Evolutionary conservation across 2,797 vertebrate species (phyloP).

Genomic region (Myripristis murdjan): DNA sequence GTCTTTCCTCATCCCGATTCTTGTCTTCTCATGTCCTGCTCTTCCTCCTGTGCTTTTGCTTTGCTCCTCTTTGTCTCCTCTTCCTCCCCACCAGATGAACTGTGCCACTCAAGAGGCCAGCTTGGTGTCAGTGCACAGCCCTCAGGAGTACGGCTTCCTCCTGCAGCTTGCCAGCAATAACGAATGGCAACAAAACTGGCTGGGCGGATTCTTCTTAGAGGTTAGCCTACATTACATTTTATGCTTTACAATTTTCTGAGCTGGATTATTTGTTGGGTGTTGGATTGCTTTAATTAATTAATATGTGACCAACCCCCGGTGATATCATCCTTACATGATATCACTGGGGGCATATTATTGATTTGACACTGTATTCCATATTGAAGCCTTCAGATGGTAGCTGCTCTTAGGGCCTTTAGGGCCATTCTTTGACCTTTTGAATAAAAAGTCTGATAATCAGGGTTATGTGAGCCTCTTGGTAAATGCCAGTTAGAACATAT

Average conservation of each 20-base stretch:
- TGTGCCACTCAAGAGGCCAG: conserved; percentile 28
- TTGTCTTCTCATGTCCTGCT: neutral
- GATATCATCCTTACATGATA: no score
- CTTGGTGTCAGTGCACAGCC: conserved; percentile 37
- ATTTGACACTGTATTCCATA: no score
- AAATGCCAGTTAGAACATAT: no score
- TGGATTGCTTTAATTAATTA: no score
- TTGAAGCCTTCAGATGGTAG: no score
- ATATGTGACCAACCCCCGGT: no score
- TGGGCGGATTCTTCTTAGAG: conserved; percentile 38
- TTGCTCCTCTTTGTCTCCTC: neutral
- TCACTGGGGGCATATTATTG: no score
- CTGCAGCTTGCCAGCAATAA: rapidly evolving
- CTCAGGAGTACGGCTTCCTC: conserved; percentile 29
- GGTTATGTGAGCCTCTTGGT: no score
- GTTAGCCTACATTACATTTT: conserved; percentile 13
- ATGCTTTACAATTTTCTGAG: neutral
- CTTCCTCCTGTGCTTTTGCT: neutral
- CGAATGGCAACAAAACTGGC: neutral
- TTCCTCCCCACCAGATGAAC: conserved; percentile 11
- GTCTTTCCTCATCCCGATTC: neutral
- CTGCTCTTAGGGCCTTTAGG: no score
- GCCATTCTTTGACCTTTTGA: no score
- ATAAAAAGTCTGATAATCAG: no score
- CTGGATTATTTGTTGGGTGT: neutral